phyloP scores from a whole-genome alignment of 1,140 invertebrate genomes.

The Bombus pascuorum region DNA sequence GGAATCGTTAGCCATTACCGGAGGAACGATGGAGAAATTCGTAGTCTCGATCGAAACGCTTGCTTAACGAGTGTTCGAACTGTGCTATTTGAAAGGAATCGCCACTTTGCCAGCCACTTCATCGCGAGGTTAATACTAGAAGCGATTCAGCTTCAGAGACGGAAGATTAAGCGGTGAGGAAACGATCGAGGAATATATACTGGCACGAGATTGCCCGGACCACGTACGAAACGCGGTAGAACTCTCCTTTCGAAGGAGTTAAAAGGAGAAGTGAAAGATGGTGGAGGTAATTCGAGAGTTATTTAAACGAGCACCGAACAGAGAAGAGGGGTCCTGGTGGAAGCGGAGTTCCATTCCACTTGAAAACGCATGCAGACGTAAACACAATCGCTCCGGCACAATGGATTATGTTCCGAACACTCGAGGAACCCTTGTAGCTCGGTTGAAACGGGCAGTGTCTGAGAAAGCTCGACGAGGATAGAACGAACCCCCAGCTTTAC shows the following conservation, averaged over 20 bases:
- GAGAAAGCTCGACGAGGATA: conserved; percentile 34
- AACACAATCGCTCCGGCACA: conserved; percentile 71
- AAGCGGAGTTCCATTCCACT: conserved; percentile 54
- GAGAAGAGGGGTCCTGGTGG: neutral
- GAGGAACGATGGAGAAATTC: neutral
- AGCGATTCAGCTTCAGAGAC: conserved; percentile 13
- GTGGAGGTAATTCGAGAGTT: conserved; percentile 74
- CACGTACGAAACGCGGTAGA: conserved; percentile 28
- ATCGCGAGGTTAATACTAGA: conserved; percentile 38
- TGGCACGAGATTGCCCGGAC: conserved; percentile 26
- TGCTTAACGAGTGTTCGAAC: conserved; percentile 21
- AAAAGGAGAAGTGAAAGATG: conserved; percentile 28
- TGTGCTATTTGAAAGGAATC: conserved; percentile 33
- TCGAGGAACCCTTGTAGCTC: conserved; percentile 59
- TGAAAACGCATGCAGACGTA: conserved; percentile 66
- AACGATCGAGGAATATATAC: conserved; percentile 32
- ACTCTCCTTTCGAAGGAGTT: conserved; percentile 32
- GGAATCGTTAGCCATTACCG: neutral
- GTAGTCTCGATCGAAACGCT: neutral
- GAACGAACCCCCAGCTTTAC: neutral
- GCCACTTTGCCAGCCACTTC: neutral
- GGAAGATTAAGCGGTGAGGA: conserved; percentile 2
- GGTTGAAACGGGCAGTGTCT: conserved; percentile 41
- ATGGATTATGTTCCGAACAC: conserved; percentile 65
- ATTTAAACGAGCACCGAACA: conserved; percentile 67